These are phyloP conservation scores for Hemaris fuciformis DNA, from an alignment of 2,888 invertebrate species.

Conservation along the genomic window DNA sequence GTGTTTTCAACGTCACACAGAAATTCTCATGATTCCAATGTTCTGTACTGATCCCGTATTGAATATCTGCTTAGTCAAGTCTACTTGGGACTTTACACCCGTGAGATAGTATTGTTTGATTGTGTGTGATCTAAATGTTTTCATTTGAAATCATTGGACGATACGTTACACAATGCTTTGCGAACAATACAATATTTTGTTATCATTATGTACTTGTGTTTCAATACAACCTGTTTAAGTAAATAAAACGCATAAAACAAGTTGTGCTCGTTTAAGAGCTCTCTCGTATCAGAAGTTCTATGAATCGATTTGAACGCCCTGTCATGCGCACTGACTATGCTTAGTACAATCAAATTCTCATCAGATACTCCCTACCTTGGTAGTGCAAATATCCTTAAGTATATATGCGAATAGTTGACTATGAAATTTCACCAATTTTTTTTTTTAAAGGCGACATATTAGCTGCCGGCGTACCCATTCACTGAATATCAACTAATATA, in stretches of 20 bases:
- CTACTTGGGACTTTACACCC: background rate
- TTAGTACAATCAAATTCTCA: background rate
- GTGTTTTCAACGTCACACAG: background rate
- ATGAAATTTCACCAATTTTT: no score
- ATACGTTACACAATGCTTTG: background rate
- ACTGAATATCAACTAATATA: no score
- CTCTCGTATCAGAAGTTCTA: background rate
- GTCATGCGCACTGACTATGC: background rate
- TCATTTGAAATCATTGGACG: background rate
- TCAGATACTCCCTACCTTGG: no score
- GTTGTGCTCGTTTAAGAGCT: background rate
- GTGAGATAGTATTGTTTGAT: slow-evolving; percentile 8
- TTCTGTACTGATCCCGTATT: background rate
- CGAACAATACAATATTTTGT: background rate
- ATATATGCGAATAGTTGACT: no score
- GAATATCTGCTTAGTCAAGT: background rate
- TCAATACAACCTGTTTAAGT: background rate
- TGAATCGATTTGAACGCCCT: background rate
- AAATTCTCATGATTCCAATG: background rate
- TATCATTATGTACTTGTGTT: background rate
- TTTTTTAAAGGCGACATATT: no score
- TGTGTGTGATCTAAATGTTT: background rate
- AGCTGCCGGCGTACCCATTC: no score
- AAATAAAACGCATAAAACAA: background rate
- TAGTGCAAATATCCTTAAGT: no score